These are phyloP conservation scores for Syndactyla subalaris DNA, from an alignment of 2,797 vertebrate genomes.

Conservation along the genomic window DNA sequence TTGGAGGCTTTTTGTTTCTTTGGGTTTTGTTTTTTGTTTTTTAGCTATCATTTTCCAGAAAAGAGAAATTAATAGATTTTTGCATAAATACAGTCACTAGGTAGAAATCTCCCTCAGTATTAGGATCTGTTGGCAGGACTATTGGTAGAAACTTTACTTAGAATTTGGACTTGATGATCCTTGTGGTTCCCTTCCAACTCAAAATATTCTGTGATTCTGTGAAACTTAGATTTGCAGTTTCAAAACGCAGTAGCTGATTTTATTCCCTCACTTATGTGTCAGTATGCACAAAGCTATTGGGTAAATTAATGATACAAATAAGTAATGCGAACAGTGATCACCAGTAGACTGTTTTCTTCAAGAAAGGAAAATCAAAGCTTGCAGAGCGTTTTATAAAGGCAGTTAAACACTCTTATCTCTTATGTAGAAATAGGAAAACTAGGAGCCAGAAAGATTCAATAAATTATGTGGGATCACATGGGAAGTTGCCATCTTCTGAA, in stretches of 20 bases:
- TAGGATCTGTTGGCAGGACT: background rate
- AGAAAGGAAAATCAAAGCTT: background rate
- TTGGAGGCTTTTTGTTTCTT: too few species aligned
- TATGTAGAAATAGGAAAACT: background rate
- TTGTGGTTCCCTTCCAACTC: background rate
- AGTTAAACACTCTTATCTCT: conserved; percentile 1
- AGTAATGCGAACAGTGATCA: background rate
- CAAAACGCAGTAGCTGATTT: background rate
- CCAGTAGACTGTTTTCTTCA: background rate
- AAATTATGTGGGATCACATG: background rate
- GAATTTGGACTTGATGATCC: background rate
- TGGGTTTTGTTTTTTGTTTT: background rate
- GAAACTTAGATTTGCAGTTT: background rate
- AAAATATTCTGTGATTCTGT: background rate
- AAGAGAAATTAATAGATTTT: background rate
- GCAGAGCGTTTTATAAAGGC: background rate
- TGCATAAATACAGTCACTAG: background rate
- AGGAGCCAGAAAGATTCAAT: background rate
- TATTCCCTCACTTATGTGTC: background rate
- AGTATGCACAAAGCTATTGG: background rate
- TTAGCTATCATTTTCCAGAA: background rate
- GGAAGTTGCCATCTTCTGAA: background rate
- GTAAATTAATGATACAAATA: background rate
- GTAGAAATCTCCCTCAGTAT: background rate
- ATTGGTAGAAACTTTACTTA: background rate